Evolutionary conservation across 1,140 invertebrate species (phyloP).

Genomic region (Rhizoglyphus robini): DNA sequence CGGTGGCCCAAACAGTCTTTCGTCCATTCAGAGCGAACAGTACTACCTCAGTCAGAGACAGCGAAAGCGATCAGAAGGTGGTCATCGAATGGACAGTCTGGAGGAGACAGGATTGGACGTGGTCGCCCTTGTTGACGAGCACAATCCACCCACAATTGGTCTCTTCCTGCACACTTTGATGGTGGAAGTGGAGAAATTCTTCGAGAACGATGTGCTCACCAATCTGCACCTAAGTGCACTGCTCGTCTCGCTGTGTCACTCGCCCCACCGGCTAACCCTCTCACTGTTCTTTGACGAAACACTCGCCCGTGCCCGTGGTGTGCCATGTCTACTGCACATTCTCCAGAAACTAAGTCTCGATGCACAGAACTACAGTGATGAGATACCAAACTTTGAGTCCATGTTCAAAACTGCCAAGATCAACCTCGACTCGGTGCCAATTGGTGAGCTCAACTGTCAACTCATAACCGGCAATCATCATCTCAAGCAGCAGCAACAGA

Average conservation of each 20-base stretch:
- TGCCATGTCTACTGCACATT: conserved; percentile 78
- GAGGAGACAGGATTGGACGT: not conserved
- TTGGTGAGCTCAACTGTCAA: not conserved
- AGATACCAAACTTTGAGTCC: conserved; percentile 6
- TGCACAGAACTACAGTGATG: not conserved
- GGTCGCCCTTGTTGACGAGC: not conserved
- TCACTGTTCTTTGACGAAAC: conserved; percentile 74
- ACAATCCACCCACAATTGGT: conserved; percentile 37
- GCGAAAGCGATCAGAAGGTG: too few species aligned
- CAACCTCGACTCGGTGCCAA: conserved; percentile 3
- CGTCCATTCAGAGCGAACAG: too few species aligned
- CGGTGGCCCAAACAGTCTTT: too few species aligned
- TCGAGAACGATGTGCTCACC: conserved; percentile 65
- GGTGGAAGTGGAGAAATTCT: conserved; percentile 64
- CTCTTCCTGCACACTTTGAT: conserved; percentile 70
- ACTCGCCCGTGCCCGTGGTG: conserved; percentile 70
- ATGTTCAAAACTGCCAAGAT: not conserved
- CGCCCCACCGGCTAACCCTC: conserved; percentile 69
- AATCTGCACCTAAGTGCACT: conserved; percentile 79
- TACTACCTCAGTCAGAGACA: too few species aligned
- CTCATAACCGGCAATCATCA: not conserved
- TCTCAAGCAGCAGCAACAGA: not conserved
- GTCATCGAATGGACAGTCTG: not conserved
- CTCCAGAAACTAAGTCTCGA: conserved; percentile 5
- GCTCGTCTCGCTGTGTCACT: conserved; percentile 66